A percentile compares a stretch with the other conserved stretches of the same genome.
Evolutionary conservation across 2,888 invertebrate species (phyloP).

Genomic region (Dynastes grantii): DNA sequence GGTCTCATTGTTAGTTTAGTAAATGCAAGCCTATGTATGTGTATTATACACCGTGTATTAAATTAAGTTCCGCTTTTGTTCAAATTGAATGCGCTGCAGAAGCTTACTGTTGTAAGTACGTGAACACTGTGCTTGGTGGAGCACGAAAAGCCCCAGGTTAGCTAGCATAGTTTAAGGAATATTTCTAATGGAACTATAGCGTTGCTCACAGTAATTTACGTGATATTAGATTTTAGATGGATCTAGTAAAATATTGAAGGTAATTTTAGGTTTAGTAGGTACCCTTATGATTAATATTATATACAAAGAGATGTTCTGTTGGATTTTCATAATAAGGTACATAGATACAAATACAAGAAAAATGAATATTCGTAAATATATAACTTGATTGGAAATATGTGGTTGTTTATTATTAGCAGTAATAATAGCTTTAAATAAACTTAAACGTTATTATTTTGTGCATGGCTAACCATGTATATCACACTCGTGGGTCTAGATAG

Average conservation of each 20-base stretch:
- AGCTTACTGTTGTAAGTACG: slow-evolving; percentile 19
- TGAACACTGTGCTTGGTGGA: slow-evolving; percentile 18
- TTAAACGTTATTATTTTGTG: too few relatives aligned
- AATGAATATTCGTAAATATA: too few relatives aligned
- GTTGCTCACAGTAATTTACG: slow-evolving; percentile 22
- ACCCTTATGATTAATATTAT: not conserved
- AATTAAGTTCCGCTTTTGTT: slow-evolving; percentile 30
- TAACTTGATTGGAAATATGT: too few relatives aligned
- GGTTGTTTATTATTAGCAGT: too few relatives aligned
- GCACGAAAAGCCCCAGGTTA: slow-evolving; percentile 22
- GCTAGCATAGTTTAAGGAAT: slow-evolving; percentile 22
- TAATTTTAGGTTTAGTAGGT: not conserved
- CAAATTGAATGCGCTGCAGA: slow-evolving; percentile 14
- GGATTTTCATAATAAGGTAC: too few relatives aligned
- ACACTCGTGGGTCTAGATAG: too few relatives aligned
- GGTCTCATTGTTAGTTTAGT: slow-evolving; percentile 10
- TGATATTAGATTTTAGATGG: slow-evolving; percentile 2
- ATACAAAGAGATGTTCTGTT: not conserved
- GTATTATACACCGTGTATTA: slow-evolving; percentile 23
- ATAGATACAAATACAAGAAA: too few relatives aligned
- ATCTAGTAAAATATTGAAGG: not conserved
- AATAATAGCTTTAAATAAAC: too few relatives aligned
- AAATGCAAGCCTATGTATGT: slow-evolving; percentile 3
- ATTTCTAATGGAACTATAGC: slow-evolving; percentile 15
- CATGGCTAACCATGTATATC: too few relatives aligned